phyloP scores from a whole-genome alignment of 2,888 invertebrate genomes.

The Scotopteryx bipunctaria region DNA sequence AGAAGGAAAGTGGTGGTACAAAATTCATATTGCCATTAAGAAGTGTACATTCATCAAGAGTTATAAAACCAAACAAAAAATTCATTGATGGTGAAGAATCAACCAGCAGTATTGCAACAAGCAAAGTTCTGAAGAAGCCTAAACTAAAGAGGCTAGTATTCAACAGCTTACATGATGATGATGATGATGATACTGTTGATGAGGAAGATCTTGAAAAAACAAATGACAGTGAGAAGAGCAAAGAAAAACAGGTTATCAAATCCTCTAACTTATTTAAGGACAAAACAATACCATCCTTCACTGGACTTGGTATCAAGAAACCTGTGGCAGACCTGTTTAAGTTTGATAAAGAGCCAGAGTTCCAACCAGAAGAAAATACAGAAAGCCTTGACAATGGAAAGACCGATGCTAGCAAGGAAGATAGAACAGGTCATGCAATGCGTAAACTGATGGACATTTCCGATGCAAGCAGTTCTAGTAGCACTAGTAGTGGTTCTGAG shows the following conservation, averaged over 20 bases:
- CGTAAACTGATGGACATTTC: slow-evolving; percentile 78
- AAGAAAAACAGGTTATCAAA: slow-evolving; percentile 59
- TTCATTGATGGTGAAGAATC: slow-evolving; percentile 88
- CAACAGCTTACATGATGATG: slow-evolving; percentile 70
- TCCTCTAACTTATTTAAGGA: slow-evolving; percentile 73
- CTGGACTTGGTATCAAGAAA: slow-evolving; percentile 63
- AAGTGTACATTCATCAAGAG: slow-evolving; percentile 92
- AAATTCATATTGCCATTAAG: slow-evolving; percentile 91
- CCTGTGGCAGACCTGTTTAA: slow-evolving; percentile 66
- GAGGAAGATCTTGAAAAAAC: slow-evolving; percentile 62
- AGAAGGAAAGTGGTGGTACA: slow-evolving; percentile 63
- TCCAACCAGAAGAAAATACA: slow-evolving; percentile 68
- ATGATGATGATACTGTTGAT: slow-evolving; percentile 57
- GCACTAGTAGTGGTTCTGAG: slow-evolving; percentile 73
- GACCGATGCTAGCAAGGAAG: slow-evolving; percentile 65
- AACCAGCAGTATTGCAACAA: slow-evolving; percentile 54
- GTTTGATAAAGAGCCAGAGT: slow-evolving; percentile 70
- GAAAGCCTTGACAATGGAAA: slow-evolving; percentile 65
- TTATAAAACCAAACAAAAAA: slow-evolving; percentile 94
- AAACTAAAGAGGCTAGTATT: slow-evolving; percentile 76
- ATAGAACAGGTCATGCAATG: slow-evolving; percentile 74
- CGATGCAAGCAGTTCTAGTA: slow-evolving; percentile 76
- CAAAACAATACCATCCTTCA: slow-evolving; percentile 72
- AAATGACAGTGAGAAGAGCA: slow-evolving; percentile 60
- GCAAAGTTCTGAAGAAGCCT: slow-evolving; percentile 78